Evolutionary conservation across 2,888 invertebrate species (phyloP), one percentile per base, ranked within the genome.

Genomic region (Chesias legatella): DNA sequence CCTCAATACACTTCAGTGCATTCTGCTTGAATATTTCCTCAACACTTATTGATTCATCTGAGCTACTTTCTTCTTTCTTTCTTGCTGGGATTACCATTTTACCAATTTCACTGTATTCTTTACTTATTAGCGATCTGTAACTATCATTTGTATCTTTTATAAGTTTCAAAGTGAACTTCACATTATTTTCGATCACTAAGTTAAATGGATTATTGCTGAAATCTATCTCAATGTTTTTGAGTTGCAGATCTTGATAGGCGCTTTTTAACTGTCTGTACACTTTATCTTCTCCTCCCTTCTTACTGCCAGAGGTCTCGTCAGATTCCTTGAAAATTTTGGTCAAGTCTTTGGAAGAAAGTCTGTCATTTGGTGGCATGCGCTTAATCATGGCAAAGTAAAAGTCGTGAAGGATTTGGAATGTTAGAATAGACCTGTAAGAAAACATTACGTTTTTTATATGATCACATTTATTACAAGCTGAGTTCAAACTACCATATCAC

Each of bases 321-420:
- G 60, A 40, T 32, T 86, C 83, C 52, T 60, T 75, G 7, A 36
- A 61, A 56, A 88, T 71, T 61, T 79, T 86, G 6, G 55, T 67
- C 24, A 88, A 67, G 26, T 86, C 86, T 58, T 81, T 85, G 3
- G 82, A 78, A 1, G 51, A 17, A 6, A 82, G 47, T 57, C 79
- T 71, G 8, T 88, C 84, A 24, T 43, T 73, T 17, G 82, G 55
- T 13, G 82, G 84, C 48, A 73, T 58, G 34, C 58, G 63, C 53
- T 79, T 88, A 25, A 90, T 72, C 67, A 81, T 75, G 7, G 88
- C 54, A 32, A 73, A 77, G 38, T 82, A 80, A 52, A 88, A 88
- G 48, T 89, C 88, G 33, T 81, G 81, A 1, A 89, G 62, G n/a
- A 75, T 60, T 75, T 90, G 88, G 51, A 71, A 81, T 4, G 85